phyloP scores from a whole-genome alignment of 2,113 vertebrate species.

The Vimba vimba region DNA sequence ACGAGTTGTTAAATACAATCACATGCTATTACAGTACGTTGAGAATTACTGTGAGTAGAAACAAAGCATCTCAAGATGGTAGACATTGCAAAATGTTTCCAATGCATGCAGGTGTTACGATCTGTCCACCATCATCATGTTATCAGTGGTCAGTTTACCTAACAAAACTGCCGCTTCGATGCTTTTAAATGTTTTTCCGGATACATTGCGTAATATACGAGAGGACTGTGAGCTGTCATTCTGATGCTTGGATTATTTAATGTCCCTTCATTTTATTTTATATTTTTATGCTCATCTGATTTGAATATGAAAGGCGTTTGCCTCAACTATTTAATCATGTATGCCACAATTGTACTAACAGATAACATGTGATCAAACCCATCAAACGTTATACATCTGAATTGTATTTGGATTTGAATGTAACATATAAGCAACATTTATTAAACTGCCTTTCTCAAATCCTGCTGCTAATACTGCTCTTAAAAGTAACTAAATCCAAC shows the following conservation, averaged over 20 bases:
- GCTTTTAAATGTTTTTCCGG: background rate
- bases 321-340: background rate
- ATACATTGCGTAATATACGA: background rate
- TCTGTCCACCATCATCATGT: background rate
- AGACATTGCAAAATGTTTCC: slow-evolving; percentile 67
- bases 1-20: slow-evolving; percentile 34
- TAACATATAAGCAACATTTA: background rate
- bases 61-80: slow-evolving; percentile 56
- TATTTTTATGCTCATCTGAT: background rate
- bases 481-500: slow-evolving; percentile 18
- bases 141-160: background rate
- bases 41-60: slow-evolving; percentile 42
- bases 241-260: background rate
- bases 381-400: background rate
- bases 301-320: background rate
- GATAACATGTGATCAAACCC: background rate
- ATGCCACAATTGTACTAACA: background rate
- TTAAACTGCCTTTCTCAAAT: slow-evolving; percentile 6
- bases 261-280: background rate
- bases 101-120: slow-evolving; percentile 65
- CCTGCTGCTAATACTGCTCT: slow-evolving; percentile 23
- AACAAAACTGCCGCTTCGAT: background rate
- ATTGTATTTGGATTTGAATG: background rate
- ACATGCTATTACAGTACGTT: slow-evolving; percentile 18
- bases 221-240: background rate